phyloP scores from a whole-genome alignment of 2,797 vertebrate species.

The Parotocinclus haroldoi region DNA sequence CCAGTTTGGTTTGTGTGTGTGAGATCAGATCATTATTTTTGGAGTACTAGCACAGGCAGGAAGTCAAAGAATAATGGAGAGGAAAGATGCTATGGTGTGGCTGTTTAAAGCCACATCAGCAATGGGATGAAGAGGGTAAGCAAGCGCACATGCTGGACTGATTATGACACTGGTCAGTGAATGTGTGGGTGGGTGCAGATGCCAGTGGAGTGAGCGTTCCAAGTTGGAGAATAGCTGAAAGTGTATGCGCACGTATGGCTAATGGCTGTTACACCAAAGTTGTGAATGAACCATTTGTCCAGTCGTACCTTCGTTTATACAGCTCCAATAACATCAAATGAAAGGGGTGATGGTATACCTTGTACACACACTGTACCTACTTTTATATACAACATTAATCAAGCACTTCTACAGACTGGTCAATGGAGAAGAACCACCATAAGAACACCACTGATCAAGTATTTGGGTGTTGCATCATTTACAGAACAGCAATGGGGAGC shows the following conservation, averaged over 20 bases:
- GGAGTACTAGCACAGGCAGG: constrained; percentile 5
- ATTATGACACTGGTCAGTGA: constrained; percentile 9
- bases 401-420: too few relatives aligned
- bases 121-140: not conserved
- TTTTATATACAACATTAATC: too few relatives aligned
- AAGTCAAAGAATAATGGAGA: constrained; percentile 21
- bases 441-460: too few relatives aligned
- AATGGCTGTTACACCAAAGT: not conserved
- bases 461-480: too few relatives aligned
- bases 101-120: constrained; percentile 2
- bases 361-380: too few relatives aligned
- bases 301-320: not conserved
- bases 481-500: too few relatives aligned
- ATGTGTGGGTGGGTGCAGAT: constrained; percentile 13
- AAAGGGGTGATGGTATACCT: too few relatives aligned
- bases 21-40: constrained; percentile 6
- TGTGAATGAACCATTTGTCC: not conserved
- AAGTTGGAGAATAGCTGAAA: not conserved
- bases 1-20: constrained; percentile 17
- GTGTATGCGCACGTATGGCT: not conserved
- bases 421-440: too few relatives aligned
- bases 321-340: too few relatives aligned
- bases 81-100: constrained; percentile 9
- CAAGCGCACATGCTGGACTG: constrained; percentile 19
- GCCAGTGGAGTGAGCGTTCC: constrained; percentile 2